Evolutionary conservation across 2,113 vertebrate genomes (phyloP), one percentile per base, ranked within the genome.

Genomic region (Coryphaenoides rupestris): DNA sequence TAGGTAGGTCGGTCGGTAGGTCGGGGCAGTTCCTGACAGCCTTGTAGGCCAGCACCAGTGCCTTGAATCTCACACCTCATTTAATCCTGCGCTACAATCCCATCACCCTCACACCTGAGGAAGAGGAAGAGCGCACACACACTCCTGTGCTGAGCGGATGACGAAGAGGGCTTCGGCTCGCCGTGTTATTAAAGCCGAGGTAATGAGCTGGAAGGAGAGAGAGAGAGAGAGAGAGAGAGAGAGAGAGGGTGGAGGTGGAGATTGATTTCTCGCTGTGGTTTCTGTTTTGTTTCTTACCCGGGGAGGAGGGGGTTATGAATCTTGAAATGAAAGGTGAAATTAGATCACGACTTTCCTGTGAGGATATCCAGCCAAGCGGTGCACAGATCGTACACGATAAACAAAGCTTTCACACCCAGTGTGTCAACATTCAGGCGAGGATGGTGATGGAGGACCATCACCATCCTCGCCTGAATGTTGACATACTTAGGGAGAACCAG

Each of bases 341-440:
- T 54, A 63, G 71, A 78, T 72, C 63, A 76, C 63, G 66, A 70
- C 63, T 75, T 80, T 82, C 58, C 57, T 4, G 55, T 23, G 80
- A 72, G 60, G 77, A 66, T 72, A 33, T 40, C 33, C 33, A 40
- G 69, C 73, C 79, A 65, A 68, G 77, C 67, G 67, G 47, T 46
- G 70, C 68, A 77, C n/a, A n/a, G n/a, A n/a, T n/a, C n/a, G n/a
- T n/a, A n/a, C n/a, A n/a, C n/a, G n/a, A n/a, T 72, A 78, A 69
- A 68, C 57, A 58, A 73, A 79, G 65, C 69, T 72, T 74, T 58
- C 60, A 60, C n/a, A n/a, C n/a, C n/a, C n/a, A n/a, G n/a, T n/a
- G n/a, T n/a, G n/a, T n/a, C n/a, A n/a, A n/a, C n/a, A n/a, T n/a
- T n/a, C n/a, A n/a, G n/a, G n/a, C n/a, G n/a, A n/a, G n/a, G n/a